Base-by-base conservation (phyloP, 2,113 vertebrate species). In the Oostethus manadensis region DNA sequence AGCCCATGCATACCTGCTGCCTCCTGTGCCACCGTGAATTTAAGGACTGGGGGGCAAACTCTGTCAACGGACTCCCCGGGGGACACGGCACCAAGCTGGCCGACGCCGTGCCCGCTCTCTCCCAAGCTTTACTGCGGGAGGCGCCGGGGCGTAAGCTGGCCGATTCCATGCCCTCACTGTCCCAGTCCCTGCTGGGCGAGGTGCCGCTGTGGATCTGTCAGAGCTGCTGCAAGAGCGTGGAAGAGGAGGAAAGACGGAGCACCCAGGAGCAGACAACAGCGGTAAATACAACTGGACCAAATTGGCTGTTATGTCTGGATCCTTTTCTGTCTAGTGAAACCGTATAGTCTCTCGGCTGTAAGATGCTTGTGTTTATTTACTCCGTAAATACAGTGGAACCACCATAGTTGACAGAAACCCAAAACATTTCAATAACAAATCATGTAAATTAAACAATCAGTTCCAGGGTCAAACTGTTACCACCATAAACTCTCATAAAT, bases 161-260 rank as follows among this genome's bases (percentile, higher is more conserved):
- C 0, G 94, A 97, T 71, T 93, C 97, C 0, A 93, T 98, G 85
- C 96, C 96, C 73, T 93, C 94, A 1, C 90, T 98, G 22, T 94
- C 96, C 65, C 95, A 97, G 92, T 97, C 95, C 62, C 91, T 98
- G 75, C 86, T 99, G 88, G 95, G 95, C 66, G 96, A 98, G 77
- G 94, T 98, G 88, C 96, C 97, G 22, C 93, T 98, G 65, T 98
- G 97, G 96, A 97, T 99, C 86, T 99, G 97, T 90, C 97, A 98
- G 88, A 97, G 93, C 84, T 99, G 97, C 87, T 92, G 94, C 77
- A 97, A 94, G 83, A 98, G 94, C 8, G 94, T 99, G 85, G 96
- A 99, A 81, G 96, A 99, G 66, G 97, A 98, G 80, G 96, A 98
- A 82, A 92, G 93, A 67, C 91, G 92, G 85, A 92, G 93, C 1